Evolutionary conservation across 1,140 invertebrate species (phyloP), one percentile per base, ranked within the genome.

Genomic region (Subanguina moxae): DNA sequence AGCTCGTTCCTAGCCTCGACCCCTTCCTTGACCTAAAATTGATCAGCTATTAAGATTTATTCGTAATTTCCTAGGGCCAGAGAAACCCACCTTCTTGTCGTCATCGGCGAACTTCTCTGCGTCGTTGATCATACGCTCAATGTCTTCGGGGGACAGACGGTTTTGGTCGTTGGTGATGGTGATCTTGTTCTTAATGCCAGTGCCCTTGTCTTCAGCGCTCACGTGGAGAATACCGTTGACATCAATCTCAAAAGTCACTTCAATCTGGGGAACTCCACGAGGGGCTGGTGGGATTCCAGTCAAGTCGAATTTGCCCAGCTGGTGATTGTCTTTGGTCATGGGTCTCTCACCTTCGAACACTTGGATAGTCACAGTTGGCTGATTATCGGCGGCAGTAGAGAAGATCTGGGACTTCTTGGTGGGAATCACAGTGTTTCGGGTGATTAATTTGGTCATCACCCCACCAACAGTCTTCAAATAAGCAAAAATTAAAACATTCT

Each of bases 331-430:
- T 85, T 97, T 98, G 68, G 94, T 97, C 94, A 98, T 96, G 30
- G 94, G 92, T 82, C 95, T 89, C 86, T 99, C 95, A 80, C 95
- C 93, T 86, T 96, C 93, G 83, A 89, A 94, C 0, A 95, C 92
- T 85, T 97, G 93, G 83, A 98, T 99, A 45, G 94, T 97, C 8
- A 99, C 95, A 23, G 94, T 97, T 84, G 95, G 92, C 83, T 99
- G 95, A 83, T 97, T 97, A 82, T 99, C 95, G 19, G 92, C 92
- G 52, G 94, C 94, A 11, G 95, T 99, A 0, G 93, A 96, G 88
- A 99, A 99, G 76, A 98, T 94, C 83, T 98, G 94, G 5, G 93
- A 94, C 83, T 99, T 97, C 86, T 98, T 98, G n/a, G 94, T 97
- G 19, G 95, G 95, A 77, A 99, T 97, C 46, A 97, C 94, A 56